Conservation (phyloP, 2,888 invertebrate genomes). For the Lutraria lutraria region DNA sequence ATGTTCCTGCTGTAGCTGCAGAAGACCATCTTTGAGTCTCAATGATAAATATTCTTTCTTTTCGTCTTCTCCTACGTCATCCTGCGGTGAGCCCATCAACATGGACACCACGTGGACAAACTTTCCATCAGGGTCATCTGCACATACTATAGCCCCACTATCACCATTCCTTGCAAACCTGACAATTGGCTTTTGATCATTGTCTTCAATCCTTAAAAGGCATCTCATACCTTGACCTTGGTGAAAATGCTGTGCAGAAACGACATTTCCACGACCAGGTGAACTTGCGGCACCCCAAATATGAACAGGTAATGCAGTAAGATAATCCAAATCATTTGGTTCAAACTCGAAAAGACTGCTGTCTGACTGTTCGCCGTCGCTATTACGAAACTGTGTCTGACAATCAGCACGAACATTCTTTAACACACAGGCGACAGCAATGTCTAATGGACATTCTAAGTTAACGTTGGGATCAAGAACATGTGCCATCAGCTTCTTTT, state of each 20-base stretch:
- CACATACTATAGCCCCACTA: conserved; percentile 48
- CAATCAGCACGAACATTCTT: neutral
- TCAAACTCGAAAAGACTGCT: neutral
- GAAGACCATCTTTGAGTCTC: conserved; percentile 36
- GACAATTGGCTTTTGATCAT: neutral
- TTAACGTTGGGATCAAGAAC: neutral
- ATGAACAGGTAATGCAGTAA: conserved; percentile 40
- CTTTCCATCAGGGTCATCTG: conserved; percentile 39
- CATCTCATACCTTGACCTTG: conserved; percentile 21
- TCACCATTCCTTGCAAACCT: conserved; percentile 34
- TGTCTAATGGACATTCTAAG: neutral
- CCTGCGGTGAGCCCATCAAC: conserved; percentile 38
- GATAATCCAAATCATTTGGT: neutral
- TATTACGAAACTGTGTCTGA: conserved; percentile 6
- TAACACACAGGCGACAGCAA: conserved; percentile 11
- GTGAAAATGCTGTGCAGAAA: neutral
- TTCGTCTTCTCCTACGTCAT: neutral
- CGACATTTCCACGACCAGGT: conserved; percentile 42
- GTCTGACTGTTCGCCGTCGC: neutral
- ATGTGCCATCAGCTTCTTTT: neutral
- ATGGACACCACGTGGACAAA: conserved; percentile 44
- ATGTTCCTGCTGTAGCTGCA: conserved; percentile 22
- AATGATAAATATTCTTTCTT: conserved; percentile 27
- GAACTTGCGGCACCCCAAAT: conserved; percentile 43
- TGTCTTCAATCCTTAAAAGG: conserved; percentile 21